A percentile compares a stretch with the other conserved stretches of the same genome.
phyloP scores from a whole-genome alignment of 2,888 invertebrate species.

The Diploptera punctata region DNA sequence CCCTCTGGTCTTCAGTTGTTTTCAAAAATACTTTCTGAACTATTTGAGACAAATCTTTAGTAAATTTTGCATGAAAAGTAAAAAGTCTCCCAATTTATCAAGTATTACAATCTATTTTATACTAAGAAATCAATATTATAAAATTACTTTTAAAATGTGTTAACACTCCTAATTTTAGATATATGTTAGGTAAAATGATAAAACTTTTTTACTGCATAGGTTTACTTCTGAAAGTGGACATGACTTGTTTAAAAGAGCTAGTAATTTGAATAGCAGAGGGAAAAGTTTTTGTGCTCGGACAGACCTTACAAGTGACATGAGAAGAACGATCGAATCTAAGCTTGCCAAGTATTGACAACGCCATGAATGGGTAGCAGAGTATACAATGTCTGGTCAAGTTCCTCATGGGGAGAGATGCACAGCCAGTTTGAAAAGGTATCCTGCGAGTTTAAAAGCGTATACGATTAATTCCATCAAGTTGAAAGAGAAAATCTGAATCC shows the following conservation, averaged over 20 bases:
- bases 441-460: background rate
- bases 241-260: background rate
- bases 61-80: no score
- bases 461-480: background rate
- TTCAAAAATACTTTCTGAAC: no score
- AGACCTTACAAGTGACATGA: background rate
- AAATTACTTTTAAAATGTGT: no score
- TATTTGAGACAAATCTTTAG: no score
- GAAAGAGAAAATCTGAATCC: background rate
- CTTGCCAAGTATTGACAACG: background rate
- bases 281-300: background rate
- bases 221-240: background rate
- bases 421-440: background rate
- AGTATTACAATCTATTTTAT: no score
- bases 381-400: background rate
- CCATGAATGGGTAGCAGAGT: background rate
- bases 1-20: no score
- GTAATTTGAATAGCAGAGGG: slow-evolving; percentile 6
- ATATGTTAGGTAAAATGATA: no score
- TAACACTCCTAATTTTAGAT: no score
- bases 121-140: no score
- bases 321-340: background rate
- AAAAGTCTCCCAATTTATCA: no score
- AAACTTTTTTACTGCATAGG: no score
- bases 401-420: background rate